Conservation (phyloP, 2,113 vertebrate genomes). For the Fregetta grallaria region DNA sequence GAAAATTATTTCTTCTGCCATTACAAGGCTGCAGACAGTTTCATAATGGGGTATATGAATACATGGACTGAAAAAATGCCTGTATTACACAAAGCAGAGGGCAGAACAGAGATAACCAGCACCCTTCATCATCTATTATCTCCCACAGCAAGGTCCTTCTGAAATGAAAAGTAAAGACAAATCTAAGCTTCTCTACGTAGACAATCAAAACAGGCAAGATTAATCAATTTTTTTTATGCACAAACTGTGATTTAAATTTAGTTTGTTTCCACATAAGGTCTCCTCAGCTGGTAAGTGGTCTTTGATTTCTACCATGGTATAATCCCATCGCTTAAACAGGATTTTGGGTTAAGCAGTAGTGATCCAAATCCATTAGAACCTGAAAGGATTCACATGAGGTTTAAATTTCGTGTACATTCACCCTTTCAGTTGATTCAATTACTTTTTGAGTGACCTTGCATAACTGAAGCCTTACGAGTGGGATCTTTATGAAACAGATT, state of each 20-base stretch:
- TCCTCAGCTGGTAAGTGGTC: not conserved
- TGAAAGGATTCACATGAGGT: not conserved
- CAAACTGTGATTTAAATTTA: not conserved
- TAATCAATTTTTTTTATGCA: not conserved
- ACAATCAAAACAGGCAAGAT: not conserved
- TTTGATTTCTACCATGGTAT: not conserved
- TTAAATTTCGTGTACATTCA: not conserved
- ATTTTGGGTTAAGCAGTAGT: not conserved
- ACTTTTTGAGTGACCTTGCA: not conserved
- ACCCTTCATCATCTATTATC: not conserved
- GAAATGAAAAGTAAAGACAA: not conserved
- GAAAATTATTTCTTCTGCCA: not conserved
- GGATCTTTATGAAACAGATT: not conserved
- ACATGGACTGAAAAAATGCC: not conserved
- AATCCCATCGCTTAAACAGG: not conserved
- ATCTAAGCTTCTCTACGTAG: not conserved
- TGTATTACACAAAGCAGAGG: not conserved
- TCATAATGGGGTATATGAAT: not conserved
- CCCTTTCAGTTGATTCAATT: not conserved
- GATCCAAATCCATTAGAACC: conserved; percentile 5
- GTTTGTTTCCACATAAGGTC: not conserved
- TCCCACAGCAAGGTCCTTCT: not conserved
- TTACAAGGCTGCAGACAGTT: not conserved
- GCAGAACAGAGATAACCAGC: not conserved
- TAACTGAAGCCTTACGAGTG: not conserved